Evolutionary conservation across 1,140 invertebrate species (phyloP).

Genomic region (Saxidomus purpurata): DNA sequence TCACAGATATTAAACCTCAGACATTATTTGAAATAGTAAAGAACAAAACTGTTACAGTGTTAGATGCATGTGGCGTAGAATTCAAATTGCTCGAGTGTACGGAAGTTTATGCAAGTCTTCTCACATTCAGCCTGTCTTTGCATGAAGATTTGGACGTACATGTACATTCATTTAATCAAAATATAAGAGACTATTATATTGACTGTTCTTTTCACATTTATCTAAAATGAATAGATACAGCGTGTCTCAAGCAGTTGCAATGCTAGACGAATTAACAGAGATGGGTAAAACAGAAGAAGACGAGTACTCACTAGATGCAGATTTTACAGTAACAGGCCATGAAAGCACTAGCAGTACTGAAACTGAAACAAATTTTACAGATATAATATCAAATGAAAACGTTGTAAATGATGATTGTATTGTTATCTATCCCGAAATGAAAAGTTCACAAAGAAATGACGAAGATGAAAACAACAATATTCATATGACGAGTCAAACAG

Average conservation of each 20-base stretch:
- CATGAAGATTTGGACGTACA: neutral
- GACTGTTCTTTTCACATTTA: slow-evolving; percentile 10
- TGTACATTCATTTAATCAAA: neutral
- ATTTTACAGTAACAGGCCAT: neutral
- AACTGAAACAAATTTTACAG: neutral
- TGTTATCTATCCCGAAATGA: too few relatives aligned
- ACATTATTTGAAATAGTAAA: slow-evolving; percentile 14
- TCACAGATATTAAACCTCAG: neutral
- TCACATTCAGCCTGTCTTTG: slow-evolving; percentile 1
- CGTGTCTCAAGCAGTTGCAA: neutral
- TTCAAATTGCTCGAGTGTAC: neutral
- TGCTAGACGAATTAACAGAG: neutral
- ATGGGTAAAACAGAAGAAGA: neutral
- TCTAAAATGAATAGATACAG: slow-evolving; percentile 14
- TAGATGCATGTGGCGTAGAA: slow-evolving; percentile 13
- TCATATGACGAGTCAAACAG: too few relatives aligned
- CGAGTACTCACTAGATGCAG: neutral
- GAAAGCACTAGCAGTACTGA: neutral
- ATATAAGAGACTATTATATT: neutral
- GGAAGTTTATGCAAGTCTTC: neutral
- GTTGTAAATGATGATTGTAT: too few relatives aligned
- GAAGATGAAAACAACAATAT: neutral
- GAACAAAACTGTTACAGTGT: neutral
- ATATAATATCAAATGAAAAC: too few relatives aligned
- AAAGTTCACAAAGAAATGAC: neutral